Evolutionary conservation across 2,113 vertebrate genomes (phyloP).

Genomic region (Urocynchramus pylzowi): DNA sequence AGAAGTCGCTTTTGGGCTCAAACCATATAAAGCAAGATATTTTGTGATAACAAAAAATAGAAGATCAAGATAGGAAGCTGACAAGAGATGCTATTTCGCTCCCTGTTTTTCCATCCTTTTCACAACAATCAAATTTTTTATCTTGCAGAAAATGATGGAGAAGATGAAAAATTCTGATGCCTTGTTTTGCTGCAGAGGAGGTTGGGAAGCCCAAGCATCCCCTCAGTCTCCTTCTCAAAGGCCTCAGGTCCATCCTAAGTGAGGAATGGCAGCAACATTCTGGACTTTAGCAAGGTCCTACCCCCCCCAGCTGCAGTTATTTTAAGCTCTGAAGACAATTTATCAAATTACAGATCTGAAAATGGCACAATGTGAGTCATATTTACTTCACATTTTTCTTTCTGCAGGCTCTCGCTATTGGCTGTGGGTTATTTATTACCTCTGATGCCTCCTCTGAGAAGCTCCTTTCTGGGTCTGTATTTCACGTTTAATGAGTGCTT

Average conservation of each 20-base stretch:
- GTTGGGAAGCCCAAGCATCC: background rate
- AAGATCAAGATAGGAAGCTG: background rate
- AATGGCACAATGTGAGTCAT: background rate
- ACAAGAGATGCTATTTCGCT: background rate
- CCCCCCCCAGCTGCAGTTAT: background rate
- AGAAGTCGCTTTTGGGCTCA: background rate
- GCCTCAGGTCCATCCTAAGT: background rate
- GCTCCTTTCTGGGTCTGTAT: slow-evolving; percentile 1
- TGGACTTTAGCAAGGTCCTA: background rate
- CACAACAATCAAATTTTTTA: background rate
- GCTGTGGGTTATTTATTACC: slow-evolving; percentile 1
- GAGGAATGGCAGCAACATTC: background rate
- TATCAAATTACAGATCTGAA: slow-evolving; percentile 31
- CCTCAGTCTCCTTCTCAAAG: background rate
- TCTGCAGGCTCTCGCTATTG: background rate
- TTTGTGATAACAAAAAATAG: background rate
- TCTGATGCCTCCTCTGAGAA: background rate
- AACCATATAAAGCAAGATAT: background rate
- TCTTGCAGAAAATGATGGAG: background rate
- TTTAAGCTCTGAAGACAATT: slow-evolving; percentile 8
- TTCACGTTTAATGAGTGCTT: slow-evolving; percentile 45
- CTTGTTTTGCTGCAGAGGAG: background rate
- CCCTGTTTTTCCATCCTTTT: background rate
- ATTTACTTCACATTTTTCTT: slow-evolving; percentile 21
- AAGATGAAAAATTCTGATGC: background rate